phyloP scores from a whole-genome alignment of 2,888 invertebrate species.

The Augiades crinisus region DNA sequence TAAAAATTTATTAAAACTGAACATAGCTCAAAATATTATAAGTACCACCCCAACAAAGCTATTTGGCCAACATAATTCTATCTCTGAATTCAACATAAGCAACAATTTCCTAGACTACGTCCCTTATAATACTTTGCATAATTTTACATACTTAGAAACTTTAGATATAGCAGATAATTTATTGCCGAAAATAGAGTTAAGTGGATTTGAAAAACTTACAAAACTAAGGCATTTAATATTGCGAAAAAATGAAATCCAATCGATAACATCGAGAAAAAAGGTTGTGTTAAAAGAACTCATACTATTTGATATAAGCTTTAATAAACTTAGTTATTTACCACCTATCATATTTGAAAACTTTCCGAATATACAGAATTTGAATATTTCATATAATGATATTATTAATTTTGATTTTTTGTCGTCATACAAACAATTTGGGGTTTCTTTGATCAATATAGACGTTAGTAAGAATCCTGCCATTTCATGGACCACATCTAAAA shows the following conservation, averaged over 20 bases:
- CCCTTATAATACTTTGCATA: conserved; percentile 88
- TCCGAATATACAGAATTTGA: conserved; percentile 68
- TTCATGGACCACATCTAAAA: conserved; percentile 54
- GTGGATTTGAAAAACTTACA: conserved; percentile 60
- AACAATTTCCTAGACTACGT: conserved; percentile 88
- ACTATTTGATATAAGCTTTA: conserved; percentile 65
- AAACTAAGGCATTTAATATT: conserved; percentile 65
- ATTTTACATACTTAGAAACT: conserved; percentile 87
- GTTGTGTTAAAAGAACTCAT: conserved; percentile 57
- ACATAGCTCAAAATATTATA: conserved; percentile 87
- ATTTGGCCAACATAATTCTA: conserved; percentile 85
- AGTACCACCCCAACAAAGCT: conserved; percentile 83
- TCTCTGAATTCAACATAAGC: conserved; percentile 88
- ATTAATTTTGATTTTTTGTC: conserved; percentile 62
- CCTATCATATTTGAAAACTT: conserved; percentile 61
- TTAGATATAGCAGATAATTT: conserved; percentile 86
- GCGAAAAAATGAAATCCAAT: conserved; percentile 69
- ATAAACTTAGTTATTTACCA: conserved; percentile 60
- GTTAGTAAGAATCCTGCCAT: conserved; percentile 67
- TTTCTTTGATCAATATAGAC: conserved; percentile 64
- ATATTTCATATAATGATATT: conserved; percentile 69
- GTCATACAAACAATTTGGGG: conserved; percentile 50
- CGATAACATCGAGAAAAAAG: conserved; percentile 58
- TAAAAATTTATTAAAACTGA: conserved; percentile 86
- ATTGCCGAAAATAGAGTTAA: conserved; percentile 86